Base-by-base conservation (phyloP, 2,888 invertebrate genomes). In the Heliconius sara region DNA sequence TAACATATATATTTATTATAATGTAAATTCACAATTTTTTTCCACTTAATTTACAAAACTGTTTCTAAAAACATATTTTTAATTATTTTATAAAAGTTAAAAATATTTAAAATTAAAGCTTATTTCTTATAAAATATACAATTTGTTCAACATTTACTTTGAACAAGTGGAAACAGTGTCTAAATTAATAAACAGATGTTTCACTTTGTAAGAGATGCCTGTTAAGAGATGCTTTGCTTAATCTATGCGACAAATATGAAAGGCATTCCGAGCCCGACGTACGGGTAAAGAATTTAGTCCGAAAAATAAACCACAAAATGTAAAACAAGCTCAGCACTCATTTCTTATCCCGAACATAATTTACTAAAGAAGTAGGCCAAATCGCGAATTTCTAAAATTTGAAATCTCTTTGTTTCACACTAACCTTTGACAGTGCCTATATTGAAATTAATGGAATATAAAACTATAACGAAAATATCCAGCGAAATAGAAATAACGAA, bases 341-440 rank as follows among this genome's bases (percentile, higher is more conserved):
- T n/a, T 60, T 57, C 73, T 73, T 73, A 73, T 34, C n/a, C 57
- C 27, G 73, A 34, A 60, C 34, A 34, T 60, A 60, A 73, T 57
- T 73, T 73, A 57, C 57, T 73, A 73, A 60, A 73, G 73, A 73
- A 73, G n/a, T 57, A 73, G 73, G 73, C 57, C 73, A 73, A 73
- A 73, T 34, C 57, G 30, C 73, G 57, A 60, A 60, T 73, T 57
- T 60, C 34, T 73, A 73, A 73, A 73, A 60, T 73, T 34, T n/a
- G 34, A 73, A 72, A 34, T 10, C 10, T 57, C 57, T 34, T 57
- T 30, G 57, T 22, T 34, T 57, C 2, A 34, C 22, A 34, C n/a
- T n/a, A 34, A 34, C 34, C 34, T 72, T 34, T 72, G 34, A 57
- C n/a, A n/a, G n/a, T 57, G 57, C 57, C 72, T 72, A 6, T 22